These are phyloP conservation scores for Lycodopsis pacificus DNA, from an alignment of 2,797 vertebrate genomes.

Conservation along the genomic window DNA sequence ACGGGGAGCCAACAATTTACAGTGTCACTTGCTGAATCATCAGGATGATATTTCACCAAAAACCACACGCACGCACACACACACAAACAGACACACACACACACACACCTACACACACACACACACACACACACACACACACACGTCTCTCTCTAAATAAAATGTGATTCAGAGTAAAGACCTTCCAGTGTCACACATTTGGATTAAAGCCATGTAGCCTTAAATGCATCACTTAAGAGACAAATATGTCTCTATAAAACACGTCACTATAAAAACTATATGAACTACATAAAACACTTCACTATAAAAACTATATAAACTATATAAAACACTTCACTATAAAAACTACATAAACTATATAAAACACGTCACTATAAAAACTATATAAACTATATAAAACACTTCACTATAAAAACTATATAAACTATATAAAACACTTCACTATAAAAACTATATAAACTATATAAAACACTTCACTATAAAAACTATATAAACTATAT, in stretches of 20 bases:
- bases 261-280: no score
- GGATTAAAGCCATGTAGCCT: slow-evolving; percentile 28
- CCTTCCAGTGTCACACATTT: slow-evolving; percentile 34
- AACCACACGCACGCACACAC: neutral
- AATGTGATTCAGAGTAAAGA: slow-evolving; percentile 39
- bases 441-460: no score
- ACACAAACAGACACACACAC: neutral
- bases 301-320: no score
- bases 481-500: no score
- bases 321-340: no score
- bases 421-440: no score
- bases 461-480: no score
- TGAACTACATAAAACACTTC: no score
- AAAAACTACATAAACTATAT: no score
- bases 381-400: no score
- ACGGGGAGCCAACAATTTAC: slow-evolving; percentile 35
- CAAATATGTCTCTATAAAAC: slow-evolving; percentile 35
- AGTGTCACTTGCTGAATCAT: slow-evolving; percentile 43
- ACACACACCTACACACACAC: neutral
- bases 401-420: no score
- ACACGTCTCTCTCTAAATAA: neutral
- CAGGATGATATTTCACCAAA: slow-evolving; percentile 11
- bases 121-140: neutral
- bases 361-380: no score
- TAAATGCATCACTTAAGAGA: slow-evolving; percentile 41